A percentile compares a stretch with the other conserved stretches of the same genome.
phyloP scores from a whole-genome alignment of 2,797 vertebrate genomes.

The Spea hammondii region DNA sequence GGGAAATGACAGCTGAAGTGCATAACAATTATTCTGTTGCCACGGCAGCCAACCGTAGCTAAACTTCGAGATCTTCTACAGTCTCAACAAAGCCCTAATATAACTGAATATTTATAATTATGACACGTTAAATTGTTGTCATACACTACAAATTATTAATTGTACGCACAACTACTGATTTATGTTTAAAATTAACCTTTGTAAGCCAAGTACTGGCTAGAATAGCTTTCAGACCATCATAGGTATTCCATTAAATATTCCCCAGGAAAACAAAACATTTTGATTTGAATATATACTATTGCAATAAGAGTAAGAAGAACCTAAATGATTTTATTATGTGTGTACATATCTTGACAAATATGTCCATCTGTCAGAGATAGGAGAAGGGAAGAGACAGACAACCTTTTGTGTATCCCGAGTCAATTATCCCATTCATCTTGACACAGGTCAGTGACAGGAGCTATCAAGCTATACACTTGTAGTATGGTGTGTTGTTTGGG shows the following conservation, averaged over 20 bases:
- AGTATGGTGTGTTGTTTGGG: conserved; percentile 12
- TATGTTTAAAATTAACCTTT: too few species aligned
- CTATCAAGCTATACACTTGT: conserved; percentile 41
- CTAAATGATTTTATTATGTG: too few species aligned
- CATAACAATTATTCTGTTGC: conserved; percentile 28
- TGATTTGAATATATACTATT: too few species aligned
- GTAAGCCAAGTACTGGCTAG: too few species aligned
- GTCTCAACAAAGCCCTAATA: conserved; percentile 1
- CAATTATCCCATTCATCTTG: conserved; percentile 42
- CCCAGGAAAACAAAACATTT: too few species aligned
- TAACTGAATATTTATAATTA: not conserved
- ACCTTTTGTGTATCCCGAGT: conserved; percentile 46
- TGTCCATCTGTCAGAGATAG: not conserved
- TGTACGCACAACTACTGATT: too few species aligned
- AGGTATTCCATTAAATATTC: too few species aligned
- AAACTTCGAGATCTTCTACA: too few species aligned
- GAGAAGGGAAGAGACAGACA: conserved; percentile 25
- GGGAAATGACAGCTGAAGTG: conserved; percentile 1
- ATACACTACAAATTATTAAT: too few species aligned
- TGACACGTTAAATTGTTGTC: too few species aligned
- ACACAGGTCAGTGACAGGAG: conserved; percentile 23
- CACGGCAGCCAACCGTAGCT: conserved; percentile 18
- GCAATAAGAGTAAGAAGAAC: too few species aligned
- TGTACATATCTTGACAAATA: not conserved
- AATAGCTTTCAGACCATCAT: too few species aligned